These are phyloP conservation scores for Eudasyphora cyanicolor DNA, from an alignment of 2,888 invertebrate genomes.

Conservation along the genomic window DNA sequence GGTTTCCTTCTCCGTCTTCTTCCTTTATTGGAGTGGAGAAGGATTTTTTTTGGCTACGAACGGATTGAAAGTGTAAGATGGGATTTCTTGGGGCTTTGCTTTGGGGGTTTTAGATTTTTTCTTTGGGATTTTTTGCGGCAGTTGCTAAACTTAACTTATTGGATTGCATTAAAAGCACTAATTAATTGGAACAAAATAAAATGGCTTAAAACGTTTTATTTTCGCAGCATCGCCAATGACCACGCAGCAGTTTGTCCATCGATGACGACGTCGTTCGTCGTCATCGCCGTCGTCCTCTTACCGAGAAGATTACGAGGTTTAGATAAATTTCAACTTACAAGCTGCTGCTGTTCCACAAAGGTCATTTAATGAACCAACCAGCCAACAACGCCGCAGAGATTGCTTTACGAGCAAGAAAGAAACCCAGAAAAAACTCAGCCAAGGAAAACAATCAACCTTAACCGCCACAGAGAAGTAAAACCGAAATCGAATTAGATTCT, in stretches of 20 bases:
- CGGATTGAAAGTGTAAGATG: slow-evolving; percentile 45
- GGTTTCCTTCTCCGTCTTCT: too few species aligned
- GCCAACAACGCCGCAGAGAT: neutral
- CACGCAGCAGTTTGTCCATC: slow-evolving; percentile 51
- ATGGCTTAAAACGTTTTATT: slow-evolving; percentile 75
- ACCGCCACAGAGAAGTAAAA: neutral
- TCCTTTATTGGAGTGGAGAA: neutral
- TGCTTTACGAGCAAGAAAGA: slow-evolving; percentile 34
- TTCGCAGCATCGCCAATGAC: slow-evolving; percentile 68
- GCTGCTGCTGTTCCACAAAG: slow-evolving; percentile 68
- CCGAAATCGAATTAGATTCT: slow-evolving; percentile 31
- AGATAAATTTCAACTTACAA: slow-evolving; percentile 77
- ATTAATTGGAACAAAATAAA: slow-evolving; percentile 80
- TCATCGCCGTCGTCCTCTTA: neutral
- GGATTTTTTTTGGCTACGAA: neutral
- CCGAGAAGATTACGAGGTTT: slow-evolving; percentile 73
- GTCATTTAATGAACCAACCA: slow-evolving; percentile 62
- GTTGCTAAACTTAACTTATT: slow-evolving; percentile 75
- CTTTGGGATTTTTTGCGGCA: slow-evolving; percentile 40
- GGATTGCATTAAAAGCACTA: slow-evolving; percentile 80
- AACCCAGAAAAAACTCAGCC: slow-evolving; percentile 13
- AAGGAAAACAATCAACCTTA: slow-evolving; percentile 7
- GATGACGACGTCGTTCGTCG: slow-evolving; percentile 34
- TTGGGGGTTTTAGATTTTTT: slow-evolving; percentile 34
- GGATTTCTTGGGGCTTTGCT: slow-evolving; percentile 3